Evolutionary conservation across 2,797 vertebrate species (phyloP), one percentile per base, ranked within the genome.

Genomic region (Fundulus diaphanus): DNA sequence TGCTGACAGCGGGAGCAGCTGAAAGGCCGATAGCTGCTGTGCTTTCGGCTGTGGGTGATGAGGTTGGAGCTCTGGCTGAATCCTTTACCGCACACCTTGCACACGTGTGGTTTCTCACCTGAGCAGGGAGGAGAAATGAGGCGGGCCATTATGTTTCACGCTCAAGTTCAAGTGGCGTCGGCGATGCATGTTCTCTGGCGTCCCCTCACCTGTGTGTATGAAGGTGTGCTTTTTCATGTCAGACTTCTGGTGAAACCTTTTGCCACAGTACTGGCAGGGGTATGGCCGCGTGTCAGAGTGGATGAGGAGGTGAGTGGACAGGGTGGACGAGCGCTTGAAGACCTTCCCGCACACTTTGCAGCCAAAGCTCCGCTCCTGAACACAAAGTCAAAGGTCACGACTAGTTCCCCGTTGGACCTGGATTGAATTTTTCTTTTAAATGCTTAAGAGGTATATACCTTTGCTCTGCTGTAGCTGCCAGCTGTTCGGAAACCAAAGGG

Each of bases 141-240:
- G 27, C 15, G 7, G 44, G 54, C 68, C 27, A 40, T 46, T 13
- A 0, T 6, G 70, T 29, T 44, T 5, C 29, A 67, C 52, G 68
- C 42, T 5, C 8, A 27, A 20, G 24, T 35, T n/a, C 20, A 33
- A 66, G 31, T 52, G 3, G 33, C 0, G 65, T n/a, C 4, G 12
- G 48, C 5, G n/a, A 7, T 5, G 0, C 0, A 24, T 40, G 22
- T 5, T 2, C 11, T 22, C 44, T 2, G 9, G 49, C 1, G 9
- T 31, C 24, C 70, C 44, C 85, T 79, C 68, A 96, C 96, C 96
- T 81, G 96, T 96, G 93, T 96, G 95, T 75, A 95, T 95, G 87
- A 95, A 96, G 42, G 96, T 96, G 87, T 96, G 96, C 73, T 96
- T 96, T 90, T 96, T 96, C 96, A 96, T 96, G 88, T 95, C 94